These are phyloP conservation scores for Frankliniella fusca DNA, from an alignment of 2,888 invertebrate genomes.

Conservation along the genomic window DNA sequence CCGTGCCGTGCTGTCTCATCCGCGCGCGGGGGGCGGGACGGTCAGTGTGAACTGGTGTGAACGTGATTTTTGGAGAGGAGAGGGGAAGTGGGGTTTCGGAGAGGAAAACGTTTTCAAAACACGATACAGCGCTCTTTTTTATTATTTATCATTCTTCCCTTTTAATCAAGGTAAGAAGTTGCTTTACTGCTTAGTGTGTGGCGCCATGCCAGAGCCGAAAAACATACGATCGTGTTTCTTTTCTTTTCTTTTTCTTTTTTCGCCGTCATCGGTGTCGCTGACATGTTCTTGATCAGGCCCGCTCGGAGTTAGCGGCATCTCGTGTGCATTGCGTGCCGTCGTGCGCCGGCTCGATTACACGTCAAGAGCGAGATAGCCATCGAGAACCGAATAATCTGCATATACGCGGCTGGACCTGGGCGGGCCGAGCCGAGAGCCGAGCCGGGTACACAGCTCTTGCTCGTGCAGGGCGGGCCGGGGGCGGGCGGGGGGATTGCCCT, in stretches of 20 bases:
- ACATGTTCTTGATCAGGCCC: neutral
- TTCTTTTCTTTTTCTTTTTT: neutral
- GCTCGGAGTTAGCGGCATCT: neutral
- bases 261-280: neutral
- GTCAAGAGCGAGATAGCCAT: neutral
- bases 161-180: too few species aligned
- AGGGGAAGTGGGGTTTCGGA: too few species aligned
- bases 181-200: neutral
- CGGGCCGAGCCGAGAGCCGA: too few species aligned
- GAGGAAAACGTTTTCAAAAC: too few species aligned
- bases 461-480: neutral
- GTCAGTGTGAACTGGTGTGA: too few species aligned
- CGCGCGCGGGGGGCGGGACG: too few species aligned
- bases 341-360: neutral
- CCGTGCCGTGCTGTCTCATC: too few species aligned
- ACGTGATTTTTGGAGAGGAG: too few species aligned
- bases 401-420: too few species aligned
- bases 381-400: neutral
- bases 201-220: neutral
- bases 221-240: neutral
- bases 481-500: neutral
- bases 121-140: too few species aligned
- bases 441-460: too few species aligned
- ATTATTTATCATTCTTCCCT: too few species aligned
- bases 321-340: neutral